Evolutionary conservation across 2,113 vertebrate genomes (phyloP), one percentile per base, ranked within the genome.

Genomic region (Rhegmatorhina hoffmannsi): DNA sequence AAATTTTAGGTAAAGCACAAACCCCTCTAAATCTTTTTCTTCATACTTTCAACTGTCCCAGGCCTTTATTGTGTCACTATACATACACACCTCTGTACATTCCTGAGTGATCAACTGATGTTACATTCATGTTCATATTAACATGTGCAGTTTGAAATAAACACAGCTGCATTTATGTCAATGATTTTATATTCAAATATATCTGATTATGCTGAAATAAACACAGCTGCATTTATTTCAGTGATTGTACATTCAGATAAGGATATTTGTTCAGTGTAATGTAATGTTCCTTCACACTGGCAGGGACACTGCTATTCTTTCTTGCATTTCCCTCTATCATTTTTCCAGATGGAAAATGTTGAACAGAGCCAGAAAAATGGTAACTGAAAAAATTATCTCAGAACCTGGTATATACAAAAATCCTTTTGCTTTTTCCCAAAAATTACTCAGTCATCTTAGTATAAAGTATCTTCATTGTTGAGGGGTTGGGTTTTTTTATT

Each of bases 171-270:
- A 95, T 95, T 97, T 96, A 95, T 96, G 92, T 74, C 91, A 89
- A 93, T 84, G 89, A 95, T 95, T 94, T 93, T 92, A 94, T 95
- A 97, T 96, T 96, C 95, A 96, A 94, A 96, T 96, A 95, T 94
- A 96, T 96, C 92, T 94, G 95, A 96, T 96, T 96, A 94, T 94
- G 84, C 95, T 83, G 94, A 93, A 96, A 96, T 96, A 97, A 96
- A 95, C 95, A 96, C 96, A 95, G 95, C 96, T 96, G 95, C 96
- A 96, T 96, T 96, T 96, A 96, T 94, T 91, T 89, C 91, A 92
- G 79, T 96, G 96, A 96, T 95, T 96, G 91, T 95, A 96, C 76
- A 95, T 95, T 96, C 94, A 96, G 93, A 96, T 90, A 96, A 92
- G 94, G 89, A 94, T 89, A 96, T 97, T 91, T 96, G 78, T 84